Base-by-base conservation (phyloP, 2,888 invertebrate species). In the Cantharis rufa region DNA sequence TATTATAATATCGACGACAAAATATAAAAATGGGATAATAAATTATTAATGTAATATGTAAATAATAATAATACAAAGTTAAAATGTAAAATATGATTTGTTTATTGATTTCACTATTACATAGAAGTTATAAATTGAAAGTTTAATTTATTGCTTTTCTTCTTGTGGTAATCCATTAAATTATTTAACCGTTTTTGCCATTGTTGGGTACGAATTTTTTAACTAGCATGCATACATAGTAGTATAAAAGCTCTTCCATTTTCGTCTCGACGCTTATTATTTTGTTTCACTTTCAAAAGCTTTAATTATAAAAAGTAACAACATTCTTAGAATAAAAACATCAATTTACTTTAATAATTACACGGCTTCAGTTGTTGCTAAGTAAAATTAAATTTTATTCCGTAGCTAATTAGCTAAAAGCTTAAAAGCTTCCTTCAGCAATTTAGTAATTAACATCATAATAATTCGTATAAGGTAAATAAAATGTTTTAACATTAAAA, bases 21-120 rank as follows among this genome's bases (percentile, higher is more conserved):
- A 48, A 48, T 48, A n/a, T 48, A 48, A 48, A n/a, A 48, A 48
- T 48, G 48, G n/a, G 0, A n/a, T 48, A 48, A 48, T 48, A 48
- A 48, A 48, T 48, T 48, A 48, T 48, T 48, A 48, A 48, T 48
- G 48, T 48, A 48, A 48, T 48, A 48, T 48, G 48, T 48, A 48
- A 48, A 48, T 48, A 48, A n/a, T 48, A n/a, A 32, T 32, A 48
- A n/a, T 48, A 48, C n/a, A 48, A 48, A n/a, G 48, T 48, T 48
- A 13, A n/a, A n/a, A 48, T 9, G 48, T 48, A 48, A 48, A 48
- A 48, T 48, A 48, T 62, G 62, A 62, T 62, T 71, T 71, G 71
- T 62, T 71, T 71, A 71, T 71, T 71, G n/a, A 21, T 15, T 15
- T 15, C 71, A 71, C 24, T 48, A 27, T 27, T 62, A 48, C 48